Conservation (phyloP, 2,797 vertebrate genomes). For the Hyperoplus lanceolatus region DNA sequence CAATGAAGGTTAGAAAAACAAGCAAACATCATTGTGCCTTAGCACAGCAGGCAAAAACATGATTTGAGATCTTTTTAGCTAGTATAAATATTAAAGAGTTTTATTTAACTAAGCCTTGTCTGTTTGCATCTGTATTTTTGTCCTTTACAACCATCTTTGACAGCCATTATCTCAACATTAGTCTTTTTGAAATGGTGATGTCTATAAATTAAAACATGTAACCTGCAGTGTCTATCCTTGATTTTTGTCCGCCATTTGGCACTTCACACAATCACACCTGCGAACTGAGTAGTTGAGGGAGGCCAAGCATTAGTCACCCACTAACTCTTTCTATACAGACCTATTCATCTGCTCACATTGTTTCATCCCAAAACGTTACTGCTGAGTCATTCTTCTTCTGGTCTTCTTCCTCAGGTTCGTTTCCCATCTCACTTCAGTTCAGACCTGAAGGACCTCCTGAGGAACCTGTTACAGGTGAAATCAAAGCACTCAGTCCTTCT, state of each 20-base stretch:
- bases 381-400: slow-evolving; percentile 12
- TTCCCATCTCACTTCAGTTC: slow-evolving; percentile 99
- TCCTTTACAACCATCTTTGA: too few species aligned
- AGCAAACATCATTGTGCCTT: neutral
- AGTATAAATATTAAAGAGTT: too few species aligned
- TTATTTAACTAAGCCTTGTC: too few species aligned
- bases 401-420: slow-evolving; percentile 87
- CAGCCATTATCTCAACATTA: too few species aligned
- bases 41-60: neutral
- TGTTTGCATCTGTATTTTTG: too few species aligned
- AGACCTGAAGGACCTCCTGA: slow-evolving; percentile 96
- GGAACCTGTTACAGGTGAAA: slow-evolving; percentile 93
- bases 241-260: neutral
- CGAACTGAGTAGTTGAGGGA: neutral
- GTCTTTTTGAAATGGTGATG: too few species aligned
- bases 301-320: neutral
- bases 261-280: neutral
- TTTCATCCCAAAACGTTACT: neutral
- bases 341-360: neutral
- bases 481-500: neutral
- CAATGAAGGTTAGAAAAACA: too few species aligned
- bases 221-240: neutral
- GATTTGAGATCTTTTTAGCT: too few species aligned
- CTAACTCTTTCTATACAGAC: neutral
- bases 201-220: too few species aligned